Base-by-base conservation (phyloP, 2,888 invertebrate genomes). In the Nymphalis c-album region DNA sequence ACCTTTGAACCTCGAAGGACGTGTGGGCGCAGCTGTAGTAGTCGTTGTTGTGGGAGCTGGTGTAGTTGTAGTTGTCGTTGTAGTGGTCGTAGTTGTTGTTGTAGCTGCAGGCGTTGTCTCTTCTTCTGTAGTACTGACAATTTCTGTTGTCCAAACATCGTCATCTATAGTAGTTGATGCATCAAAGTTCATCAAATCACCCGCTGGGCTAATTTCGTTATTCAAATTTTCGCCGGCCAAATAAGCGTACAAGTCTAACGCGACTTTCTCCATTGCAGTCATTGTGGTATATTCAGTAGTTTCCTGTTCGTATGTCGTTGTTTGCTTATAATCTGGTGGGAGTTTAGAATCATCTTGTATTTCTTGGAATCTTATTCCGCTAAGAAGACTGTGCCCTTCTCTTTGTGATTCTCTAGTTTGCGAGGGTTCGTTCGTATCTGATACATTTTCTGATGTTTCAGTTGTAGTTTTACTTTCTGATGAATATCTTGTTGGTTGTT, bases 231-330 rank as follows among this genome's bases (percentile, higher is more conserved):
- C 94, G 22, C 94, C 93, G 16, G 94, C 94, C 61, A 96, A 91
- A 77, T 96, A 96, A 0, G 97, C 97, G 79, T 97, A 97, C 59
- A 97, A 89, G 77, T 97, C 97, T 17, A 96, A 90, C 16, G 97
- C 97, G 0, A 96, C 96, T 87, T 97, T 96, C 80, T 96, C 96
- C 95, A 96, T 96, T 0, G 94, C 93, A 0, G 94, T 94, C 85
- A 94, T 94, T 13, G 94, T 94, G 0, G 95, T 95, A 46, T 95
- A 94, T 40, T 95, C 94, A 5, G 93, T 94, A 7, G 91, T 91
- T 17, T 91, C 91, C 70, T 88, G 88, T 63, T 90, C 91, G 64
- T 85, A 87, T 2, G 88, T 79, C 0, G 89, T 91, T 1, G 90
- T 90, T 62, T 81, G 85, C 66, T 89, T 89, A 72, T 89, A 90